Conservation (phyloP, 2,888 invertebrate species). For the Chrysotoxum bicinctum region DNA sequence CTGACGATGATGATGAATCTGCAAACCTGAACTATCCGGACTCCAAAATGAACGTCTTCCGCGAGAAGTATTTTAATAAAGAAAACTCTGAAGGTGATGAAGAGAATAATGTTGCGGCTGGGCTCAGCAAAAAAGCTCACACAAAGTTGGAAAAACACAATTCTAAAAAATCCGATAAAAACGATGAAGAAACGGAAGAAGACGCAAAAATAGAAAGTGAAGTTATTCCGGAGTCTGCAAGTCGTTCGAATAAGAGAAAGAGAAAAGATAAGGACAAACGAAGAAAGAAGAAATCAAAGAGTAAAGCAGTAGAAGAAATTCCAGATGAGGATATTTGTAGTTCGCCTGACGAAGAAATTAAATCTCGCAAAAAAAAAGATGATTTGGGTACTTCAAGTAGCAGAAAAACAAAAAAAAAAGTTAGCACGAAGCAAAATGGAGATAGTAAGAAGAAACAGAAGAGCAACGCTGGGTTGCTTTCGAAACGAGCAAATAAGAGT, state of each 20-base stretch:
- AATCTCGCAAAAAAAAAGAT: conserved; percentile 74
- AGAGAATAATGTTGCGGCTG: conserved; percentile 68
- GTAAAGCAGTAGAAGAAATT: conserved; percentile 72
- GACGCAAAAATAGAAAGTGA: conserved; percentile 44
- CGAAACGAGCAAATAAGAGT: conserved; percentile 45
- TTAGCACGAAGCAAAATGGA: conserved; percentile 57
- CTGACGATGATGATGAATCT: conserved; percentile 92
- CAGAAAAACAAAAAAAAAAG: conserved; percentile 68
- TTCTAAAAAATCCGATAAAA: conserved; percentile 78
- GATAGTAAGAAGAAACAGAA: conserved; percentile 74
- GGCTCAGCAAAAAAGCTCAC: conserved; percentile 9
- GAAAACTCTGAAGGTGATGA: conserved; percentile 74
- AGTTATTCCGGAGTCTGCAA: conserved; percentile 56
- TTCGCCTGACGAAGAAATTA: conserved; percentile 53
- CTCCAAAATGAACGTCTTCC: conserved; percentile 81
- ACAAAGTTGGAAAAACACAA: conserved; percentile 35
- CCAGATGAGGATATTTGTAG: conserved; percentile 63
- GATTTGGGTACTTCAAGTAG: conserved; percentile 66
- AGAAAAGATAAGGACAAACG: conserved; percentile 81
- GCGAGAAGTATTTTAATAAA: conserved; percentile 82
- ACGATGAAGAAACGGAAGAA: conserved; percentile 66
- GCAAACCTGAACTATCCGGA: conserved; percentile 87
- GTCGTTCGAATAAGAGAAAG: conserved; percentile 78
- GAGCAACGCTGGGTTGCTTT: conserved; percentile 67
- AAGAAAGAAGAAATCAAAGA: conserved; percentile 79